Evolutionary conservation across 2,797 vertebrate genomes (phyloP).

Genomic region (Notamacropus eugenii): DNA sequence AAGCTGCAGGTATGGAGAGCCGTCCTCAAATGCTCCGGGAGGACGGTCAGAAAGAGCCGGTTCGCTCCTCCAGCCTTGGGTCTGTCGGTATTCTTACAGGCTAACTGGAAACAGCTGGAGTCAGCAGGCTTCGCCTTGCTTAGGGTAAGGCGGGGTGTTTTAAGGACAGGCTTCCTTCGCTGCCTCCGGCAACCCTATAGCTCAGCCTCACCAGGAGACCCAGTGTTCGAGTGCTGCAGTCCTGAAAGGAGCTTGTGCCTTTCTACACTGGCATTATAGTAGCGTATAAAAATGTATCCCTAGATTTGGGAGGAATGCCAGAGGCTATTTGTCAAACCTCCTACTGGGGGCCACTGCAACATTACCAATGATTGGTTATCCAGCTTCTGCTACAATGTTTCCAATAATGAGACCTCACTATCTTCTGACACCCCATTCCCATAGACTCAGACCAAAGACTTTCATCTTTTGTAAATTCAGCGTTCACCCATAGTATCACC

Average conservation of each 20-base stretch:
- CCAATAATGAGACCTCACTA: neutral
- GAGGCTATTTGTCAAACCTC: neutral
- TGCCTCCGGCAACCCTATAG: neutral
- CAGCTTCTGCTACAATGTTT: neutral
- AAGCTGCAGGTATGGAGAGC: neutral
- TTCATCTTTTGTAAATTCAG: neutral
- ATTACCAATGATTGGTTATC: neutral
- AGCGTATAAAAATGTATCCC: neutral
- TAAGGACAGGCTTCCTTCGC: neutral
- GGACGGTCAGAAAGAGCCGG: conserved; percentile 68
- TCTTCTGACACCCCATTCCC: neutral
- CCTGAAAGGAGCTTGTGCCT: neutral
- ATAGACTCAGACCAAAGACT: neutral
- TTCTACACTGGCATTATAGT: neutral
- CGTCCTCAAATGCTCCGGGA: neutral
- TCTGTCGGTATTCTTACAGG: conserved; percentile 77
- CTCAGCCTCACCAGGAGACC: neutral
- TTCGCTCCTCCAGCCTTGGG: conserved; percentile 82
- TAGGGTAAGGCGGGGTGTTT: neutral
- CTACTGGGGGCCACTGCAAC: neutral
- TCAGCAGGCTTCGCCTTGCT: conserved; percentile 73
- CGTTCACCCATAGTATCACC: neutral
- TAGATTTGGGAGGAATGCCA: neutral
- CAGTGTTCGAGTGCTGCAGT: neutral
- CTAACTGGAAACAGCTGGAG: conserved; percentile 84